A percentile compares a stretch with the other conserved stretches of the same genome.
Conservation (phyloP, 2,797 vertebrate genomes). For the Schizothorax lantsangensis region DNA sequence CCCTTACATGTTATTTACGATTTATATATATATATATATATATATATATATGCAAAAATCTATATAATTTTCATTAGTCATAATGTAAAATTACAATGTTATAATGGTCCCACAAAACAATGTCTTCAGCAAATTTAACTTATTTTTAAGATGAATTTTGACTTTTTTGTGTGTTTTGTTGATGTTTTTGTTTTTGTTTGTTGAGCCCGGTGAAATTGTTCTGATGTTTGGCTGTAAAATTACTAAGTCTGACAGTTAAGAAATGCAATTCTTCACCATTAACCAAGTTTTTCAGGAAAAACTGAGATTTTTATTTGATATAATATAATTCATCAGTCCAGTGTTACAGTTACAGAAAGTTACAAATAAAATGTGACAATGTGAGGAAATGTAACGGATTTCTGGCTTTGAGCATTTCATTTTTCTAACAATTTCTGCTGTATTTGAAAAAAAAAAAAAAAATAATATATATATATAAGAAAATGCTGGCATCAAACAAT, state of each 20-base stretch:
- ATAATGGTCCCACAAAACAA: background rate
- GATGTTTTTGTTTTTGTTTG: too few species aligned
- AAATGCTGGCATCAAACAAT: constrained; percentile 53
- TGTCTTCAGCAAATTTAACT: background rate
- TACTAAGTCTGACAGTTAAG: background rate
- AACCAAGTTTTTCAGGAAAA: background rate
- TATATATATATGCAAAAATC: constrained; percentile 11
- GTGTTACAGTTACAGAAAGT: background rate
- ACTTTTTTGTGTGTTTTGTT: background rate
- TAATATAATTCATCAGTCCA: background rate
- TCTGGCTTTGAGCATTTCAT: constrained; percentile 60
- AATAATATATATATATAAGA: constrained; percentile 49
- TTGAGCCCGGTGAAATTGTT: background rate
- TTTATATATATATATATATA: constrained; percentile 41
- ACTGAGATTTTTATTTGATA: background rate
- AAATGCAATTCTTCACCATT: background rate
- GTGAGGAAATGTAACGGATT: constrained; percentile 36
- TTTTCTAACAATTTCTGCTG: constrained; percentile 56
- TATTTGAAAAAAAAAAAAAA: constrained; percentile 57
- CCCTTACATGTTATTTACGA: constrained; percentile 16
- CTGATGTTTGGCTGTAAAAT: background rate
- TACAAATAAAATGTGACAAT: background rate
- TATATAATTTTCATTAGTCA: background rate
- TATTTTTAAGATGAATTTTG: background rate
- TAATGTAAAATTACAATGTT: background rate